Percentiles rank a stretch among this genome's conserved stretches.
These are phyloP conservation scores for Andricus quercusramuli DNA, from an alignment of 2,888 invertebrate species.

Conservation along the genomic window DNA sequence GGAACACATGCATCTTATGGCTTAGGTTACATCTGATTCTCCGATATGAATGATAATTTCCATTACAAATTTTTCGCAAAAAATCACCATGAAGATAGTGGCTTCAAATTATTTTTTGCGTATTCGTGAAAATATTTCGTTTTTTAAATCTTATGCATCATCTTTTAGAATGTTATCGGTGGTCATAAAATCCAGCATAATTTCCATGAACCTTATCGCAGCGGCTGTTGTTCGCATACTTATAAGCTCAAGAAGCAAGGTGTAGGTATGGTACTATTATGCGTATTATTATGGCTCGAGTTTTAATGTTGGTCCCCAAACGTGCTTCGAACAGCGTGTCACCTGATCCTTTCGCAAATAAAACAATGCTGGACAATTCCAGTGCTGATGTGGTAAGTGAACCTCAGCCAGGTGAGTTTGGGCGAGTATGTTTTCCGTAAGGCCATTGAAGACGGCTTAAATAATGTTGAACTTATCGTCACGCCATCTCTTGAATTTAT, in stretches of 20 bases:
- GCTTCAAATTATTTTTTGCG: too few species aligned
- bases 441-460: not conserved
- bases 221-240: slow-evolving; percentile 44
- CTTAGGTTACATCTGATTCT: not conserved
- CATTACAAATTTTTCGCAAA: not conserved
- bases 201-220: slow-evolving; percentile 68
- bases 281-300: slow-evolving; percentile 64
- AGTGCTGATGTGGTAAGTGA: not conserved
- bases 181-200: slow-evolving; percentile 28
- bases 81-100: too few species aligned
- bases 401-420: not conserved
- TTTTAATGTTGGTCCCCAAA: slow-evolving; percentile 61
- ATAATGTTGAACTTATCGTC: not conserved
- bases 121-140: too few species aligned
- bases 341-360: slow-evolving; percentile 57
- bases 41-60: not conserved
- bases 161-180: not conserved
- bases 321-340: slow-evolving; percentile 46
- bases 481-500: not conserved
- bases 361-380: not conserved
- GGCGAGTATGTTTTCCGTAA: not conserved
- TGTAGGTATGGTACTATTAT: slow-evolving; percentile 55
- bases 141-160: too few species aligned
- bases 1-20: too few species aligned
- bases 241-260: slow-evolving; percentile 54